Base-by-base conservation (phyloP, 2,888 invertebrate species). In the Hanleya hanleyi region DNA sequence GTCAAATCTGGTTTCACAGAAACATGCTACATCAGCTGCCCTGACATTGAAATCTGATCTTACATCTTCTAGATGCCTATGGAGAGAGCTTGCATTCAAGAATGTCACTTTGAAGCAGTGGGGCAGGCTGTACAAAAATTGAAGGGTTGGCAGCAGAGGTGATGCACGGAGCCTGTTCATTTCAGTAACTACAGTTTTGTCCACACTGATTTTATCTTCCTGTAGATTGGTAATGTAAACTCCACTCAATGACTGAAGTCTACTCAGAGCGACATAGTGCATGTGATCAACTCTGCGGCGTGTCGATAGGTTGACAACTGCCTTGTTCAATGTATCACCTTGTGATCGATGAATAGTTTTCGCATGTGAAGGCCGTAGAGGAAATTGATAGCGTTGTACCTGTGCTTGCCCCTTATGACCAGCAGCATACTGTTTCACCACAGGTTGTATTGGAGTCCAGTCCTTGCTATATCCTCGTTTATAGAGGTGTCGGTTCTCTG, bases 321-420 rank as follows among this genome's bases (percentile, higher is more conserved):
- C 66, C 5, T 41, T 64, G 15, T 50, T 12, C n/a, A 71, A 18
- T 38, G 75, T 75, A 35, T 67, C 64, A 47, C 77, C 77, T 47
- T 77, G 77, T 22, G 77, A 47, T 47, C 75, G 71, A 26, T 73
- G 71, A 22, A 75, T 41, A n/a, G 68, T 73, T 69, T 71, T 77
- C 4, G 71, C 75, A 26, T 36, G 65, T 41, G 73, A 62, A 33
- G 67, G 68, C 41, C 71, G 50, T 18, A 75, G 51, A 26, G 75
- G 75, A 62, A 69, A 77, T 57, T 75, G 75, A 47, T 62, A 41
- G 51, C 73, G 51, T 18, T 70, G 71, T n/a, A 71, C 47, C 37
- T 72, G 50, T 9, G 62, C 72, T 37, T 67, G 22, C 33, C 70
- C 70, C 29, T 74, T 70, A 15, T 74, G 50, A 12, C 76, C 74